Evolutionary conservation across 2,888 invertebrate species (phyloP).

Genomic region (Poecilus cupreus): DNA sequence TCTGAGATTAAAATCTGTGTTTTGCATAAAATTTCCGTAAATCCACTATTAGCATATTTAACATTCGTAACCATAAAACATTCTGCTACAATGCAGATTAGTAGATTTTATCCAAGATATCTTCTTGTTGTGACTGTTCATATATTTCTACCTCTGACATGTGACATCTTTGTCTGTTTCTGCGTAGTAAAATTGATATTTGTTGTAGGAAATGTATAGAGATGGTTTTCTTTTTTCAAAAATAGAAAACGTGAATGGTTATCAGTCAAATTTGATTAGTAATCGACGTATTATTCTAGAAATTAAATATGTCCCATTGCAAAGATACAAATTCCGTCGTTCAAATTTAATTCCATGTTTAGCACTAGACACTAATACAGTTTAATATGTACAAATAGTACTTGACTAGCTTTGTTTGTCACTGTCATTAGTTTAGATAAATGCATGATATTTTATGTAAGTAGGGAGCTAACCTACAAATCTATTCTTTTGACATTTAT

Average conservation of each 20-base stretch:
- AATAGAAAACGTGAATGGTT: not conserved
- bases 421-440: no score
- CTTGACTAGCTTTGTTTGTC: no score
- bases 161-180: slow-evolving; percentile 1
- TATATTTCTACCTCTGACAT: slow-evolving; percentile 20
- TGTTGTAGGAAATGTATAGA: not conserved
- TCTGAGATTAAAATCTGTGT: slow-evolving; percentile 25
- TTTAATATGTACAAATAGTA: no score
- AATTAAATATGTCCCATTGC: not conserved
- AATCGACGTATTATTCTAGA: not conserved
- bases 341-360: no score
- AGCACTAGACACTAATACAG: no score
- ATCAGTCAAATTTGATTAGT: slow-evolving; percentile 15
- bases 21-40: slow-evolving; percentile 32
- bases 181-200: not conserved
- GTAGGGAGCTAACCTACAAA: no score
- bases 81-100: slow-evolving; percentile 25
- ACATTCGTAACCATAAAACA: slow-evolving; percentile 13
- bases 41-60: slow-evolving; percentile 17
- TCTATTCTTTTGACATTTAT: no score
- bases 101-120: slow-evolving; percentile 3
- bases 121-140: not conserved
- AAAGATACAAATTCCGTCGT: no score
- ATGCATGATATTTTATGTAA: no score
- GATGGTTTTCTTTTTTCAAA: not conserved